Evolutionary conservation across 2,797 vertebrate genomes (phyloP).

Genomic region (Periophthalmus magnuspinnatus): DNA sequence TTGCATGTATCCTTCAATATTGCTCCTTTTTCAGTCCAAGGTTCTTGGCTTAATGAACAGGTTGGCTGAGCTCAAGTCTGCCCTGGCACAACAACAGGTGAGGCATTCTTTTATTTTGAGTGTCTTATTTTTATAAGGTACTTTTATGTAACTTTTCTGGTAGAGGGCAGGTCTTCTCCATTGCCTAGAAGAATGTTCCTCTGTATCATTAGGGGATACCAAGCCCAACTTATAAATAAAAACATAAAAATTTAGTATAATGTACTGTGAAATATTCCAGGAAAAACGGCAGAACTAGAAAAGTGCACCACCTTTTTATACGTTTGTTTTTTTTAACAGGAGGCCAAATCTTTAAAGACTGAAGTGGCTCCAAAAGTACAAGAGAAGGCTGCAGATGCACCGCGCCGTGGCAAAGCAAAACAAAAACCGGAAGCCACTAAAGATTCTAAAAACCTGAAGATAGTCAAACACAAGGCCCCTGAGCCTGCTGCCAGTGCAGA

Average conservation of each 20-base stretch:
- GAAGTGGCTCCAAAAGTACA: constrained; percentile 2
- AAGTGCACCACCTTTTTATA: background rate
- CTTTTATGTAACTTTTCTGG: too few species aligned
- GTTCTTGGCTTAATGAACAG: constrained; percentile 48
- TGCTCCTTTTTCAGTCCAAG: constrained; percentile 38
- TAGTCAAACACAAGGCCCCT: background rate
- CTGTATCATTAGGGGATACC: too few species aligned
- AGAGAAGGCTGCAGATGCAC: background rate
- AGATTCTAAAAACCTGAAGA: background rate
- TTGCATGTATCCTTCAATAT: too few species aligned
- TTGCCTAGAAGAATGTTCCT: too few species aligned
- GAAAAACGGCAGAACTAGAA: background rate
- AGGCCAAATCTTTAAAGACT: constrained; percentile 9
- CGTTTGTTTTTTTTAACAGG: constrained; percentile 24
- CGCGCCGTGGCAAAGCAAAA: background rate
- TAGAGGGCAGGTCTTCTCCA: too few species aligned
- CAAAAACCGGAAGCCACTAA: too few species aligned
- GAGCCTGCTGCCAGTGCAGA: background rate
- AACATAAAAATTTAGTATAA: too few species aligned
- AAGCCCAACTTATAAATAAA: too few species aligned
- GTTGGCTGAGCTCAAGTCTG: constrained; percentile 43
- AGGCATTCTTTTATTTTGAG: background rate
- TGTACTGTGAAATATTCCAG: too few species aligned
- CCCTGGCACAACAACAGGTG: constrained; percentile 46
- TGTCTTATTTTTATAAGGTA: too few species aligned